Conservation (phyloP, 2,113 vertebrate species). For the Ardeotis arabs region DNA sequence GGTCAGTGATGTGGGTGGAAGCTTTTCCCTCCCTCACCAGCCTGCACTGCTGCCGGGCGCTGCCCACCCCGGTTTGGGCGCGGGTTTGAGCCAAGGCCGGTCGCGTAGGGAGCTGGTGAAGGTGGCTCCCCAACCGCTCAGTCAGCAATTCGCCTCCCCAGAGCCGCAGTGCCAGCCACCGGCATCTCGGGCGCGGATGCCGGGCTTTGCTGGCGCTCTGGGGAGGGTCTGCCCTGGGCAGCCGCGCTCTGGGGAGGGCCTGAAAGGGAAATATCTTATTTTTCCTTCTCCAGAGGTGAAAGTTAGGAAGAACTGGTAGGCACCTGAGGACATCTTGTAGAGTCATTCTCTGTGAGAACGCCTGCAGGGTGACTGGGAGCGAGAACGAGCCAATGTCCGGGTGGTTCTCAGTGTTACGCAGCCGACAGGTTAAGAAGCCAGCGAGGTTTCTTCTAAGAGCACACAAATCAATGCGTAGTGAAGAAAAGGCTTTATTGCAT, state of each 20-base stretch:
- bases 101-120: fast-evolving
- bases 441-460: background rate
- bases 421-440: background rate
- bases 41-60: background rate
- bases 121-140: fast-evolving
- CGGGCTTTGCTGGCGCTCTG: fast-evolving
- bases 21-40: background rate
- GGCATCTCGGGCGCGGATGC: fast-evolving
- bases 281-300: background rate
- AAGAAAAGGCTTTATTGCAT: background rate
- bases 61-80: fast-evolving
- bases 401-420: background rate
- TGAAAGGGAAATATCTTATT: background rate
- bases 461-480: background rate
- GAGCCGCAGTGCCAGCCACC: fast-evolving
- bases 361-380: background rate
- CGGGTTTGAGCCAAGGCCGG: fast-evolving
- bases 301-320: background rate
- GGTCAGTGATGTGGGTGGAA: background rate
- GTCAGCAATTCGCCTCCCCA: too few relatives aligned
- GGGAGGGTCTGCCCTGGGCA: background rate
- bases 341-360: background rate
- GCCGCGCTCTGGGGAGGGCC: fast-evolving
- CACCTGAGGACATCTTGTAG: background rate
- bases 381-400: background rate